Evolutionary conservation across 2,888 invertebrate species (phyloP).

Genomic region (Agrilus cyanescens): DNA sequence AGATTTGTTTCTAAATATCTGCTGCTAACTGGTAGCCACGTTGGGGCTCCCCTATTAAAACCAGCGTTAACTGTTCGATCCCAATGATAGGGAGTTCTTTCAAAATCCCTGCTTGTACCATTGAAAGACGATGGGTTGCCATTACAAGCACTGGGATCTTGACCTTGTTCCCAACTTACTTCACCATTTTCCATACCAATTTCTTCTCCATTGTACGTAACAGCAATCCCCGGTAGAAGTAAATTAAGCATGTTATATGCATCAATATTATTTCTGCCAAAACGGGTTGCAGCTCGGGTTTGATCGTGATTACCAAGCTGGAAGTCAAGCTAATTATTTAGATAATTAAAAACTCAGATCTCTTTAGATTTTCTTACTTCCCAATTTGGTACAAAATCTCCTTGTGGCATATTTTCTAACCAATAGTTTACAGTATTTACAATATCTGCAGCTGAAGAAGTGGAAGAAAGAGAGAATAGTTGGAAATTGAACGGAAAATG

Average conservation of each 20-base stretch:
- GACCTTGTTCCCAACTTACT: slow-evolving; percentile 37
- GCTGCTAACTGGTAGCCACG: slow-evolving; percentile 59
- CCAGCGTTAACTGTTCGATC: slow-evolving; percentile 47
- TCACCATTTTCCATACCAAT: slow-evolving; percentile 54
- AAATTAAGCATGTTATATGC: slow-evolving; percentile 74
- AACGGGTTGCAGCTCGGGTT: slow-evolving; percentile 55
- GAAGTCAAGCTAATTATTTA: slow-evolving; percentile 9
- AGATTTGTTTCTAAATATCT: slow-evolving; percentile 50
- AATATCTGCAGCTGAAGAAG: slow-evolving; percentile 48
- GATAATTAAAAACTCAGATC: neutral
- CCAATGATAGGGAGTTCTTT: slow-evolving; percentile 77
- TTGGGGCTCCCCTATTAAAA: slow-evolving; percentile 32
- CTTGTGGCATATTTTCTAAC: slow-evolving; percentile 49
- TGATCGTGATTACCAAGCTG: slow-evolving; percentile 69
- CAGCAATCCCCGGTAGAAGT: slow-evolving; percentile 71
- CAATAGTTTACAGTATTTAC: slow-evolving; percentile 51
- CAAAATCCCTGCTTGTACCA: slow-evolving; percentile 54
- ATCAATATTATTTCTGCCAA: slow-evolving; percentile 55
- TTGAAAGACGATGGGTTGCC: slow-evolving; percentile 47
- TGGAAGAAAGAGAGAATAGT: slow-evolving; percentile 48
- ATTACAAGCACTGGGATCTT: slow-evolving; percentile 46
- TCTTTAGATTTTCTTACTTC: slow-evolving; percentile 44
- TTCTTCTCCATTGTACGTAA: slow-evolving; percentile 82
- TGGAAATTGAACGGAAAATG: slow-evolving; percentile 73
- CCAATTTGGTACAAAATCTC: slow-evolving; percentile 55